Evolutionary conservation across 2,113 vertebrate species (phyloP), one percentile per base, ranked within the genome.

Genomic region (Perccottus glenii): DNA sequence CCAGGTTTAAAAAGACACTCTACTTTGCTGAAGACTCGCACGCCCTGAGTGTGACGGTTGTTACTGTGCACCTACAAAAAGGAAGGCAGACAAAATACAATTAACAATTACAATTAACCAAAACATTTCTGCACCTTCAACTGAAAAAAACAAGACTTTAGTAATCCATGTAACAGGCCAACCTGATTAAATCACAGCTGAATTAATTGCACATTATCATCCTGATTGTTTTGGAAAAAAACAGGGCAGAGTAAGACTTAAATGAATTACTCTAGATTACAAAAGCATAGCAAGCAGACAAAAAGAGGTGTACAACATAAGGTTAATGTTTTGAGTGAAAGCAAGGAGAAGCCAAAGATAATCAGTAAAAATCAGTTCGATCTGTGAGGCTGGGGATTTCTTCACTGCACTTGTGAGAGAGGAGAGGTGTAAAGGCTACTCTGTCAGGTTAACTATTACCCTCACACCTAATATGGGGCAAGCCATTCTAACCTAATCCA

Each of bases 1-100:
- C 86, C 84, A 0, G 84, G 83, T 77, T 94, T 95, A 77, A 98
- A 98, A 51, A 87, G 87, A 32, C 96, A 98, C 52, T 94, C 90
- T 38, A 94, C 96, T 53, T 90, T 92, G 0, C 85, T 89, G 56
- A 98, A 97, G 27, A 97, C 92, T 3, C 94, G 91, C 56, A 98
- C 96, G 0, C 94, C 94, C 73, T 94, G 89, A 0, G 93, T 93
- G 90, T 95, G 94, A 70, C 94, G 94, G 88, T 98, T 97, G 90
- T 97, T 98, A 66, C 95, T 96, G 82, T 98, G 96, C 19, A 98
- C 94, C 96, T 97, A 67, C 11, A 48, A 10, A 8, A 51, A 16
- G 27, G 35, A 47, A n/a, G 40, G 8, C 32, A 61, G 15, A 42
- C 3, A 45, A 9, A 33, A 15, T 27, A 1, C 19, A 27, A 27